Evolutionary conservation across 1,140 invertebrate species (phyloP).

Genomic region (Bathynomus jamesi): DNA sequence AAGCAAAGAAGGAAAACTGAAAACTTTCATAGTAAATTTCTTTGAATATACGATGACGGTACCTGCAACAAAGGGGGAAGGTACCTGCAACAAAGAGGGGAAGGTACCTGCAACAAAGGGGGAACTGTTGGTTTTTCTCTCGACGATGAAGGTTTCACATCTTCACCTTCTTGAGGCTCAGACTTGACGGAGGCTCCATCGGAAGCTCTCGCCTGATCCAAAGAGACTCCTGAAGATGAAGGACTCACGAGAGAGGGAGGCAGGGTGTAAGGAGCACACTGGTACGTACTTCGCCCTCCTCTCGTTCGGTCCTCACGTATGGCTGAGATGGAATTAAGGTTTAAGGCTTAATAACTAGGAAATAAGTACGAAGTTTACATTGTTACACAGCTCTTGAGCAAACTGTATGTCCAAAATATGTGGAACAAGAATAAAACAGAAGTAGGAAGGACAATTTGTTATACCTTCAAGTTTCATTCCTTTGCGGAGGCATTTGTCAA

Average conservation of each 20-base stretch:
- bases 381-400: too few relatives aligned
- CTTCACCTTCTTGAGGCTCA: constrained; percentile 47
- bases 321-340: too few relatives aligned
- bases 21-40: too few relatives aligned
- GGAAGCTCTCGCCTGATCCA: constrained; percentile 21
- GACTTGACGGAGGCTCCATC: constrained; percentile 41
- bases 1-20: too few relatives aligned
- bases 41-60: too few relatives aligned
- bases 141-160: constrained; percentile 38
- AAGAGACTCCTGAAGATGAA: constrained; percentile 21
- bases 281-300: constrained; percentile 90
- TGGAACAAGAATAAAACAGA: too few relatives aligned
- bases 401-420: too few relatives aligned
- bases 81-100: background rate
- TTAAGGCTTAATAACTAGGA: too few relatives aligned
- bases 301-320: constrained; percentile 88
- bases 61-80: background rate
- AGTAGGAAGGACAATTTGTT: background rate
- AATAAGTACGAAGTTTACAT: too few relatives aligned
- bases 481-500: constrained; percentile 88
- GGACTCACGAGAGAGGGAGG: constrained; percentile 49
- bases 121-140: constrained; percentile 45
- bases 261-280: constrained; percentile 73
- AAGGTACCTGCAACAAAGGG: constrained; percentile 49
- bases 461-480: constrained; percentile 94